These are phyloP conservation scores for Macaca nemestrina DNA, from an alignment of 2,113 vertebrate species.

Conservation along the genomic window DNA sequence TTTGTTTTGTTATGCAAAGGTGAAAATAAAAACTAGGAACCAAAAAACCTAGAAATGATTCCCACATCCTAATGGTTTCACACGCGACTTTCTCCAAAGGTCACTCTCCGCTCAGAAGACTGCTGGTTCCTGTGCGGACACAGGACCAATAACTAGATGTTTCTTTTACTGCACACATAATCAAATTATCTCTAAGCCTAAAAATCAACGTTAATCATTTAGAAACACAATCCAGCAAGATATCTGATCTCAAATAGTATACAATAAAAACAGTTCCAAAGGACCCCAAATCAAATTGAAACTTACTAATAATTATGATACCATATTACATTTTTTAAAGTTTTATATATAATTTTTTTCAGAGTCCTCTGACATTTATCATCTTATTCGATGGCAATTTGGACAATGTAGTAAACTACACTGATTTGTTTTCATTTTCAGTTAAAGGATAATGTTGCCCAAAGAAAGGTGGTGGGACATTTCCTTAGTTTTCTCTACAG, in stretches of 20 bases:
- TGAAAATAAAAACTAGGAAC: background rate
- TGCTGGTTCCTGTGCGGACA: background rate
- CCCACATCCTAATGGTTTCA: background rate
- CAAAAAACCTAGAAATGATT: background rate
- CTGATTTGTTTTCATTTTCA: background rate
- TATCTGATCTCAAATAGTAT: background rate
- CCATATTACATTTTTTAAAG: background rate
- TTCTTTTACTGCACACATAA: background rate
- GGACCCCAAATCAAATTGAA: background rate
- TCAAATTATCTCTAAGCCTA: conserved; percentile 1
- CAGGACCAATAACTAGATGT: background rate
- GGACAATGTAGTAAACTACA: background rate
- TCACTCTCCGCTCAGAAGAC: background rate
- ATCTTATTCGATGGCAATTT: background rate
- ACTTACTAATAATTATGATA: background rate
- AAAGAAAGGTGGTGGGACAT: background rate
- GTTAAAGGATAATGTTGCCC: background rate
- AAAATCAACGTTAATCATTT: conserved; percentile 5
- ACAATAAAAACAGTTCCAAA: background rate
- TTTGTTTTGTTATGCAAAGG: background rate
- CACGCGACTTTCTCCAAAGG: background rate
- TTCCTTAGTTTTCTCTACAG: background rate
- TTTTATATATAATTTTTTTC: conserved; percentile 7
- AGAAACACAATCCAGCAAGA: conserved; percentile 14
- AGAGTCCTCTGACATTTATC: background rate